A percentile compares a stretch with the other conserved stretches of the same genome.
phyloP scores from a whole-genome alignment of 2,888 invertebrate genomes.

The Gasteruption jaculator region DNA sequence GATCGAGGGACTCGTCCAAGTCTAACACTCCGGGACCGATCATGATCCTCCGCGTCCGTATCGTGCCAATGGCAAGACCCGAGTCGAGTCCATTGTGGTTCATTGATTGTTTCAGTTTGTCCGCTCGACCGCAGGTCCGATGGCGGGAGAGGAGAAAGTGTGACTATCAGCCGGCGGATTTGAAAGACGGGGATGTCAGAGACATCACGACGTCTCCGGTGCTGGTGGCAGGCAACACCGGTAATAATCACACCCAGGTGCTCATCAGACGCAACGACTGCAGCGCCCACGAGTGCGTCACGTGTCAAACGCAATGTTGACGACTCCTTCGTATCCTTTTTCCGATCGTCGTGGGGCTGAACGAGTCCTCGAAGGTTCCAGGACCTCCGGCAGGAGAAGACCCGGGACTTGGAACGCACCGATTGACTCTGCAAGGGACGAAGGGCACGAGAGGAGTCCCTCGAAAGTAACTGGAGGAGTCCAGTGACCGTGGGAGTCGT shows the following conservation, averaged over 20 bases:
- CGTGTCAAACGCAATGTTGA: slow-evolving; percentile 42
- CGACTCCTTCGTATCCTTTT: slow-evolving; percentile 17
- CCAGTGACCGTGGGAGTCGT: too few relatives aligned
- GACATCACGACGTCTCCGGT: slow-evolving; percentile 12
- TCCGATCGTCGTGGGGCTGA: too few relatives aligned
- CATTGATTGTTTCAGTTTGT: slow-evolving; percentile 67
- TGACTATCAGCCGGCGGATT: slow-evolving; percentile 61
- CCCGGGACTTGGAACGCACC: too few relatives aligned
- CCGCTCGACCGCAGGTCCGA: slow-evolving; percentile 65
- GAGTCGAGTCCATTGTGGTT: slow-evolving; percentile 47
- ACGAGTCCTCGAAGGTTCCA: too few relatives aligned
- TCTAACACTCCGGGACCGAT: too few relatives aligned
- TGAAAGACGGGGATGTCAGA: slow-evolving; percentile 30
- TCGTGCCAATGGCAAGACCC: slow-evolving; percentile 44
- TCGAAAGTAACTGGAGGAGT: too few relatives aligned
- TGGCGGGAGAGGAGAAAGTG: slow-evolving; percentile 75
- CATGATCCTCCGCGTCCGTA: too few relatives aligned
- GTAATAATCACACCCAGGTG: slow-evolving; percentile 22
- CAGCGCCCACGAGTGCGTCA: slow-evolving; percentile 24
- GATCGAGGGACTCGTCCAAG: too few relatives aligned
- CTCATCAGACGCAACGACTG: slow-evolving; percentile 29
- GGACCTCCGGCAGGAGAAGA: too few relatives aligned
- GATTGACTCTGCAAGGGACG: too few relatives aligned
- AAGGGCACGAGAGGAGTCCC: too few relatives aligned
- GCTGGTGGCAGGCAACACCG: slow-evolving; percentile 22